phyloP scores from a whole-genome alignment of 2,888 invertebrate genomes.

The Ophonus ardosiacus region DNA sequence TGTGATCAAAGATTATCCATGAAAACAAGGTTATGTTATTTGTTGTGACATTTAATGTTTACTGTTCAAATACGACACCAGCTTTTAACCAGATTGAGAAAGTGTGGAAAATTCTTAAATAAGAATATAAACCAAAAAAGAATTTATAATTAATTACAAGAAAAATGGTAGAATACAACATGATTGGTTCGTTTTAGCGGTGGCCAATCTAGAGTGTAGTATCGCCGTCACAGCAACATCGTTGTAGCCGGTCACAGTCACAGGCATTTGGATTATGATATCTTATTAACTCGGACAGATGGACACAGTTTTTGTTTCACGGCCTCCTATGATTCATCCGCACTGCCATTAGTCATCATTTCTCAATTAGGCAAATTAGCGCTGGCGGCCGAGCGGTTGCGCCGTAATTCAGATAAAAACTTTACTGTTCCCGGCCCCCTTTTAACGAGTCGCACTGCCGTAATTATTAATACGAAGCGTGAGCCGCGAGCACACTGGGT shows the following conservation, averaged over 20 bases:
- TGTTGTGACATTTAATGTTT: no score
- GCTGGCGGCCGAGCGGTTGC: slow-evolving; percentile 57
- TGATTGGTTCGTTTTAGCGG: no score
- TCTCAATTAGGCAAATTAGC: slow-evolving; percentile 76
- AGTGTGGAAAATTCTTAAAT: no score
- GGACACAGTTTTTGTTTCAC: slow-evolving; percentile 74
- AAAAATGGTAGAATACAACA: no score
- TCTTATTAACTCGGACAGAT: slow-evolving; percentile 69
- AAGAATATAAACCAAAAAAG: no score
- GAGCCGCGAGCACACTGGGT: slow-evolving; percentile 51
- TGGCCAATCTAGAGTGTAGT: no score
- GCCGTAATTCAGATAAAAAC: slow-evolving; percentile 71
- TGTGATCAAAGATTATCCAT: no score
- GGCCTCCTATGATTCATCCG: slow-evolving; percentile 74
- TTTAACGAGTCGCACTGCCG: slow-evolving; percentile 70
- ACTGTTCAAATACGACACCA: no score
- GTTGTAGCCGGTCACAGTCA: neutral
- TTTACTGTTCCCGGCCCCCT: slow-evolving; percentile 70
- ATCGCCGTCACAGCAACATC: neutral
- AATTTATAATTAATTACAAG: no score
- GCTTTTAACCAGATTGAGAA: no score
- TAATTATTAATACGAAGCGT: slow-evolving; percentile 73
- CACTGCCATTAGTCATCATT: slow-evolving; percentile 76
- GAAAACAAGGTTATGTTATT: no score
- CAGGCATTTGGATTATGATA: slow-evolving; percentile 65